Base-by-base conservation (phyloP, 2,888 invertebrate genomes). In the Germaria angustata region DNA sequence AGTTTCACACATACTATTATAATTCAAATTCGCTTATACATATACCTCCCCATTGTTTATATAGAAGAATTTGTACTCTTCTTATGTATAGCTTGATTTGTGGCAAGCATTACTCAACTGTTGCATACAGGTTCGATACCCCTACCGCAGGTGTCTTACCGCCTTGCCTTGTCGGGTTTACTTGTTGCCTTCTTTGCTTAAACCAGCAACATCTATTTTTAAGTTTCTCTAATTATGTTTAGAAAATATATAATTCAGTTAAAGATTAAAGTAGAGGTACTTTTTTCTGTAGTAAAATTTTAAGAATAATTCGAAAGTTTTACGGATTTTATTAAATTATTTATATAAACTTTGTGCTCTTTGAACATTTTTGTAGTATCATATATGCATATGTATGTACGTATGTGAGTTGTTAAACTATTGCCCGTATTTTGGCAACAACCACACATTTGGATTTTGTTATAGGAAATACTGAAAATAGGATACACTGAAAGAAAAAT, bases 71-170 rank as follows among this genome's bases (percentile, higher is more conserved):
- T 36, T 66, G 17, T 39, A n/a, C 4, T 17, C 49, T 6, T 6
- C 28, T 28, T 3, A 28, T 61, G 11, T 65, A 6, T 59, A 8
- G 34, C 59, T 81, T 36, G 61, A 84, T 80, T 84, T 84, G 84
- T 85, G 84, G 85, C 84, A 78, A 80, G 66, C 72, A 20, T 59
- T 53, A 17, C 78, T 80, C 78, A 85, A 49, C 84, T 85, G 85
- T 85, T 85, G 85, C 81, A 82, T 84, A 84, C 57, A 69, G 68
- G 85, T 81, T 84, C 66, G 84, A 78, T 80, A 49, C 71, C 57
- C 66, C 75, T 77, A 9, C 36, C 51, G n/a, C 13, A 20, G 20
- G 63, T 44, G 28, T 51, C n/a, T 20, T 32, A 11, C 17, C 41
- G 8, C 20, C 69, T 32, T 41, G 34, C 17, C 6, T 49, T 57